Base-by-base conservation (phyloP, 2,888 invertebrate genomes). In the Malachius bipustulatus region DNA sequence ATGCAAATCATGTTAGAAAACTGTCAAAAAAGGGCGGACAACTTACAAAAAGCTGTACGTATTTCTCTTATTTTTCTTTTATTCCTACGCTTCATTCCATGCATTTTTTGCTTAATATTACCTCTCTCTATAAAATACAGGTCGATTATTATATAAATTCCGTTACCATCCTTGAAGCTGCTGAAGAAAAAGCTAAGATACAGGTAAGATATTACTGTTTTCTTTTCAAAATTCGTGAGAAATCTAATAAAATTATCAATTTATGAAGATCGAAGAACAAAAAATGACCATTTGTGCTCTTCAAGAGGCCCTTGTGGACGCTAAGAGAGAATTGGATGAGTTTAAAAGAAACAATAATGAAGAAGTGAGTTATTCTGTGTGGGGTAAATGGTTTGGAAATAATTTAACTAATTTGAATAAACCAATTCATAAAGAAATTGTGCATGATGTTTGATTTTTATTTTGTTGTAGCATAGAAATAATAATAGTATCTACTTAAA, bases 311-410 rank as follows among this genome's bases (percentile, higher is more conserved):
- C 42, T 63, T 35, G 51, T 61, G n/a, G 41, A 39, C 4, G 45
- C 54, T 16, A 62, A 62, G 45, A 52, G 57, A 15, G 55, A 60
- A 34, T 39, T 62, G 32, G 59, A 61, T 16, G 55, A 51, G 13
- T 36, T 53, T 32, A 52, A 52, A 40, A 50, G 51, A 26, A 57
- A 51, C 40, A 49, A 45, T 24, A 47, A 49, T 14, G 53, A 55
- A 34, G 60, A 57, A 41, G 62, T 62, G 59, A 60, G 61, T 60
- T 39, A 48, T 14, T 47, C 54, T 35, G 59, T 60, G 59, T 45
- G 56, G 34, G 40, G 55, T 36, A 47, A 54, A 15, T 62, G 60
- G 60, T 55, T 61, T 49, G 56, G 56, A 26, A 42, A 46, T 11
- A 40, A 44, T 14, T 45, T 46, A 26, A 19, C 42, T 34, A 50